These are phyloP conservation scores for Drosophila nigricruria DNA, from an alignment of 2,888 invertebrate species.

Conservation along the genomic window DNA sequence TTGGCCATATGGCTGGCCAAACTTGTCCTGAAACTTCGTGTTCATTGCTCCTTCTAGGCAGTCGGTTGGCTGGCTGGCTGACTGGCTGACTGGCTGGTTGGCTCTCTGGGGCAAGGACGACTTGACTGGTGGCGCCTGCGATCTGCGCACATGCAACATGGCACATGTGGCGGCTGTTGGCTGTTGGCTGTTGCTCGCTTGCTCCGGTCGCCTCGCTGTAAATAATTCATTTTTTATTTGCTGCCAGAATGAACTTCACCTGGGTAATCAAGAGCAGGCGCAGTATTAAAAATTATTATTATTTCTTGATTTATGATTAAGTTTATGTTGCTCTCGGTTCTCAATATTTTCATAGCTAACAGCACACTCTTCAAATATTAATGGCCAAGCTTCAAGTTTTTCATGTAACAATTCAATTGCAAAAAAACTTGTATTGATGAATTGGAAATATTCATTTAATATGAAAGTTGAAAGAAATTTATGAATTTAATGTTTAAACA, in stretches of 20 bases:
- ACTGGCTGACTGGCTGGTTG: not conserved
- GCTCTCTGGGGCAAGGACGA: conserved; percentile 19
- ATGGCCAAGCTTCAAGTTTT: conserved; percentile 19
- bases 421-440: not conserved
- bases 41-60: conserved; percentile 19
- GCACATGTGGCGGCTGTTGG: conserved; percentile 28
- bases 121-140: conserved; percentile 14
- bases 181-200: conserved; percentile 4
- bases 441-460: not conserved
- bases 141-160: conserved; percentile 26
- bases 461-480: not conserved
- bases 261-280: conserved; percentile 40
- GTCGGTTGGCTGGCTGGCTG: conserved; percentile 1
- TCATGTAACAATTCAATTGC: not conserved
- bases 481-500: not conserved
- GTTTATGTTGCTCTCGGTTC: conserved; percentile 21
- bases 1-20: conserved; percentile 49
- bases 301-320: conserved; percentile 53
- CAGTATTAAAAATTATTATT: conserved; percentile 48
- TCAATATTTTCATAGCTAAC: conserved; percentile 35
- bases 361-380: conserved; percentile 43
- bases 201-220: conserved; percentile 28
- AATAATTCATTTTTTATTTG: conserved; percentile 62
- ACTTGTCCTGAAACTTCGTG: conserved; percentile 44
- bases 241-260: conserved; percentile 53